phyloP scores from a whole-genome alignment of 2,113 vertebrate genomes.

The Sakesphorus luctuosus region DNA sequence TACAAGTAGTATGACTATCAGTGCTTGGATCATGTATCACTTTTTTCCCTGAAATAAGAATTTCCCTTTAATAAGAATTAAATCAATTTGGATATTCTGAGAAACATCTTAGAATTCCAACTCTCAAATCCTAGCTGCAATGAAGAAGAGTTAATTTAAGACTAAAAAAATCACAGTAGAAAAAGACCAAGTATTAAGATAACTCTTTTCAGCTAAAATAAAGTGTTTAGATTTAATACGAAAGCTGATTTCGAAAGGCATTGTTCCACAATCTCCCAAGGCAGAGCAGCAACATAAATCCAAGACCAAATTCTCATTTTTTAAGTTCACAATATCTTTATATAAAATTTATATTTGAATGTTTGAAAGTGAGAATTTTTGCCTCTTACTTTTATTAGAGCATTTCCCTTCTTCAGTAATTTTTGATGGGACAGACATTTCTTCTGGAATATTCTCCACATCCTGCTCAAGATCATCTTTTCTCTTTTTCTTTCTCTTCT shows the following conservation, averaged over 20 bases:
- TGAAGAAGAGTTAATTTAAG: not conserved
- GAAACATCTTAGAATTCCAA: not conserved
- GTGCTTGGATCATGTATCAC: no score
- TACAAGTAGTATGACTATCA: no score
- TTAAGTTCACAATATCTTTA: not conserved
- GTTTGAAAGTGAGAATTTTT: not conserved
- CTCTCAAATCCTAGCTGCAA: not conserved
- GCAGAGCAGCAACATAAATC: not conserved
- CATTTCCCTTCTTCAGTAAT: constrained; percentile 9
- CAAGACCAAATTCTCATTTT: not conserved
- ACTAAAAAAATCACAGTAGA: not conserved
- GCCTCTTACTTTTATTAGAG: constrained; percentile 63
- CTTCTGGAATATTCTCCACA: not conserved
- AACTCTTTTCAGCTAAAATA: not conserved
- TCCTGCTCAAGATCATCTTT: constrained; percentile 50
- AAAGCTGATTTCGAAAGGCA: not conserved
- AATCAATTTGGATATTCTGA: not conserved
- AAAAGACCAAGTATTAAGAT: not conserved
- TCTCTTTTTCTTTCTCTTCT: constrained; percentile 74
- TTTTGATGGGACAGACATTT: not conserved
- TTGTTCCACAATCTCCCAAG: not conserved
- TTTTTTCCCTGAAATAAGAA: no score
- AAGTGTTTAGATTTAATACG: not conserved
- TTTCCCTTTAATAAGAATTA: not conserved
- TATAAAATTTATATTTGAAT: not conserved